A percentile compares a stretch with the other conserved stretches of the same genome.
Evolutionary conservation across 2,797 vertebrate genomes (phyloP).

Genomic region (Acrossocheilus fasciatus): DNA sequence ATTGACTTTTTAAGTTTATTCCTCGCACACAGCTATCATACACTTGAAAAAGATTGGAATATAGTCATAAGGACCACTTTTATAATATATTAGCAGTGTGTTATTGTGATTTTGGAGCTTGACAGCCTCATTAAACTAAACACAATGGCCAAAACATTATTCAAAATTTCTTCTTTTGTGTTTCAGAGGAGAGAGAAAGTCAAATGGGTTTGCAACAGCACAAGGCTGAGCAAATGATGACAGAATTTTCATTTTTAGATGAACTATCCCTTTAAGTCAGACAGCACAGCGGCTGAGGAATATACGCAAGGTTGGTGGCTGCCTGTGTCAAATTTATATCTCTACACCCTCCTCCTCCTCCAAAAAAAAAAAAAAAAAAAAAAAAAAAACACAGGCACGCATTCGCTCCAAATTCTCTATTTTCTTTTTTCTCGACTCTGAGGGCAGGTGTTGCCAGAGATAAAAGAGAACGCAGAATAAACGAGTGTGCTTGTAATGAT

Average conservation of each 20-base stretch:
- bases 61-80: not conserved
- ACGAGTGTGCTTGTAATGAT: constrained; percentile 51
- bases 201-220: not conserved
- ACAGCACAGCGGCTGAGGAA: constrained; percentile 12
- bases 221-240: constrained; percentile 5
- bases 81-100: not conserved
- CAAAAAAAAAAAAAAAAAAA: not conserved
- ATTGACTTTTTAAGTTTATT: not conserved
- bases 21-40: not conserved
- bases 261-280: constrained; percentile 20
- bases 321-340: constrained; percentile 39
- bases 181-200: constrained; percentile 4
- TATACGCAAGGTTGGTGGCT: not conserved
- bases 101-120: constrained; percentile 2
- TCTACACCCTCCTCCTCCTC: not conserved
- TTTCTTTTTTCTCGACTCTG: constrained; percentile 27
- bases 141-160: not conserved
- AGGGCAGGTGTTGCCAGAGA: constrained; percentile 50
- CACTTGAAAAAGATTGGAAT: not conserved
- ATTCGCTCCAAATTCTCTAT: constrained; percentile 29
- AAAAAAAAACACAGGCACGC: not conserved
- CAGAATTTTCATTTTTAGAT: constrained; percentile 14
- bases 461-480: constrained; percentile 50
- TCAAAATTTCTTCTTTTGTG: constrained; percentile 15
- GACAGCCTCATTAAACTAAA: not conserved